Base-by-base conservation (phyloP, 2,113 vertebrate genomes). In the Lepidothrix coronata region DNA sequence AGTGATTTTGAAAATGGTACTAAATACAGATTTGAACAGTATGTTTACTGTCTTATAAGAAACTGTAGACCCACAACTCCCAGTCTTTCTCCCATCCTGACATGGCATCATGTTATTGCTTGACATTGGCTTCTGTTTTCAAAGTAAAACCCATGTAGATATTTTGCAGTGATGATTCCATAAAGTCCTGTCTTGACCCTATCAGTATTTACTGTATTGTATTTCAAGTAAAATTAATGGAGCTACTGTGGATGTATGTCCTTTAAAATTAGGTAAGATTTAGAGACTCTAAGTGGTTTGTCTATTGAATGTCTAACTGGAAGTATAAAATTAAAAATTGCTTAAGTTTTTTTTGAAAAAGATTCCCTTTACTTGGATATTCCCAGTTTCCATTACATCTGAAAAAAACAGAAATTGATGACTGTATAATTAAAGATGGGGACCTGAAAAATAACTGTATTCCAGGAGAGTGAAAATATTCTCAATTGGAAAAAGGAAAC, bases 201-300 rank as follows among this genome's bases (percentile, higher is more conserved):
- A n/a, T 49, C 12, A 10, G 14, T 55, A 68, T 17, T 57, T 71
- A 55, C 0, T 1, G 33, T 31, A 30, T 2, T 82, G 18, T 62
- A 52, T 75, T 85, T 76, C 62, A 52, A 31, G 28, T 86, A 59
- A 93, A 88, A 65, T 65, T 63, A 82, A 63, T 75, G 48, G 24
- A 59, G 3, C 6, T 55, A 14, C 21, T 70, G 9, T 37, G 46
- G 52, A 44, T 10, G 55, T 80, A 37, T 1, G 5, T 70, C 10
- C 54, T 83, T 55, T 49, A 90, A 75, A 95, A 88, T 48, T 11
- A 68, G 22, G 6, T 39, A 63, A 67, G 28, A 78, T 49, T 52
- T 79, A 25, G 25, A 66, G 57, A 49, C 8, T 78, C 21, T 18
- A 44, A n/a, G 14, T 73, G 9, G 17, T 70, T 94, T 88, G 12